A percentile compares a stretch with the other conserved stretches of the same genome.
These are phyloP conservation scores for Stegostoma tigrinum DNA, from an alignment of 2,113 vertebrate genomes.

Conservation along the genomic window DNA sequence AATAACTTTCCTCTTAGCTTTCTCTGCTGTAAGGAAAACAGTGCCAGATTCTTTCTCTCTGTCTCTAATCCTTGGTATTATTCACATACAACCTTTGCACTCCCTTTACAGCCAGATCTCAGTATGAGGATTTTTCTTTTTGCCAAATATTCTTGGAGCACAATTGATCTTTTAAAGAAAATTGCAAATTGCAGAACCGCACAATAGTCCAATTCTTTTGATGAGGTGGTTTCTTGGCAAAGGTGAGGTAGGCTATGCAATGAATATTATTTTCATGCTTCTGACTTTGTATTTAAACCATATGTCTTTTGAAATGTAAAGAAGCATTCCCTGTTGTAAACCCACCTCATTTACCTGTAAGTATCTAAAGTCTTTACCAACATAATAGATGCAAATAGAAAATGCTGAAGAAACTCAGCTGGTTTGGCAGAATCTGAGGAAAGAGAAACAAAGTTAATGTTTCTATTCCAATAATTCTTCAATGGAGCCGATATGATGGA, in stretches of 20 bases:
- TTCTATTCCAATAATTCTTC: too few relatives aligned
- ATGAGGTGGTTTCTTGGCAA: not conserved
- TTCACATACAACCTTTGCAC: not conserved
- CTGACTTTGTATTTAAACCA: not conserved
- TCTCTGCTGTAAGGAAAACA: not conserved
- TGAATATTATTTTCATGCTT: not conserved
- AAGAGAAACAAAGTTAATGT: too few relatives aligned
- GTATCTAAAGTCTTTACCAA: not conserved
- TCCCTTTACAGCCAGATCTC: not conserved
- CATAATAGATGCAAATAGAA: too few relatives aligned
- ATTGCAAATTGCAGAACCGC: not conserved
- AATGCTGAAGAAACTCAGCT: too few relatives aligned
- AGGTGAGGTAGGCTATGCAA: not conserved
- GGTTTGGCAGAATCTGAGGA: too few relatives aligned
- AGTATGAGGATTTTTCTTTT: not conserved
- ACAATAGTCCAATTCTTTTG: not conserved
- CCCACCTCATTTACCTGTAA: not conserved
- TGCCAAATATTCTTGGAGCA: not conserved
- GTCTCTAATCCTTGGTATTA: not conserved
- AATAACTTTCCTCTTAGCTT: not conserved
- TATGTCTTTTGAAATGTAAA: not conserved
- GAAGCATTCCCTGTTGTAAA: too few relatives aligned
- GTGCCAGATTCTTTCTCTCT: not conserved
- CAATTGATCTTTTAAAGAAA: not conserved
- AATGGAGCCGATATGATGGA: not conserved